These are phyloP conservation scores for Polietes domitor DNA, from an alignment of 2,888 invertebrate species.

Conservation along the genomic window DNA sequence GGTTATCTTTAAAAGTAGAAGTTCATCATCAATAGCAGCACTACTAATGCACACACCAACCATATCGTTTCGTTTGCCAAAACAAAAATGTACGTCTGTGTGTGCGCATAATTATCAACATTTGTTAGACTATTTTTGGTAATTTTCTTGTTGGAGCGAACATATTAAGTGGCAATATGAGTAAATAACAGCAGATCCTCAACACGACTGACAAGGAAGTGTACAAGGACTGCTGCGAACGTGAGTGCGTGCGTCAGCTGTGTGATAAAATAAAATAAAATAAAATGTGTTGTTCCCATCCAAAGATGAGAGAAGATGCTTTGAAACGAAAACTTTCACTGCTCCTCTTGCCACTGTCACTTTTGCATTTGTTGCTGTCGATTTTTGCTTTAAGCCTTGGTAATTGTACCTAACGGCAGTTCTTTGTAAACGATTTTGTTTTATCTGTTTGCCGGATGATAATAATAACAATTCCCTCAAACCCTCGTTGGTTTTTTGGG, in stretches of 20 bases:
- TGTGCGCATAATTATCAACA: slow-evolving; percentile 42
- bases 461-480: slow-evolving; percentile 23
- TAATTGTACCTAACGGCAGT: slow-evolving; percentile 37
- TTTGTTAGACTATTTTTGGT: slow-evolving; percentile 28
- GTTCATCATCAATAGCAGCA: too few relatives aligned
- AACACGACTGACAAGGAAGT: background rate
- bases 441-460: slow-evolving; percentile 42
- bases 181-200: slow-evolving; percentile 14
- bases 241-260: background rate
- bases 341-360: background rate
- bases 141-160: slow-evolving; percentile 7
- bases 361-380: background rate
- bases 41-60: background rate
- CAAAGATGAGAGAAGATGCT: background rate
- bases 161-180: slow-evolving; percentile 41
- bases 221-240: background rate
- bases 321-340: slow-evolving; percentile 3
- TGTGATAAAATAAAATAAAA: slow-evolving; percentile 4
- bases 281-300: background rate
- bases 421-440: slow-evolving; percentile 32
- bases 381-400: background rate
- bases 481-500: background rate
- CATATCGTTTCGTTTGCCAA: background rate
- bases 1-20: too few relatives aligned
- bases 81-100: background rate